Base-by-base conservation (phyloP, 2,797 vertebrate species). In the Pseudochromis fuscus region DNA sequence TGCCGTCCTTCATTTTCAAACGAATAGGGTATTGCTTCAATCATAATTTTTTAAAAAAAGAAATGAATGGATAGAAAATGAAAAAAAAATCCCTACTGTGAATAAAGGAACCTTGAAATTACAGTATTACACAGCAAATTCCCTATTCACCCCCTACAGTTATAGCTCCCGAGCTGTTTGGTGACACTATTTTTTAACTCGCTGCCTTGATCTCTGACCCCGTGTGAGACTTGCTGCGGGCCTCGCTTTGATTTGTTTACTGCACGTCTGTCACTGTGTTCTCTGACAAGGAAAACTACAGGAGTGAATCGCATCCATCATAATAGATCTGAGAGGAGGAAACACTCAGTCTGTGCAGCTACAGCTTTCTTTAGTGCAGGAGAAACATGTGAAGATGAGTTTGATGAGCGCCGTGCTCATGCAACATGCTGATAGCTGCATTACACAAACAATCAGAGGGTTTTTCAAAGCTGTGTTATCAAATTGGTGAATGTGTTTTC, bases 81-180 rank as follows among this genome's bases (percentile, higher is more conserved):
- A 19, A 24, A 27, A 4, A 59, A 55, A 48, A 24, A 59, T 51
- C 30, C 40, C 56, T n/a, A 15, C 42, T 62, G 67, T 72, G 55
- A 79, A 72, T 71, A 68, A 75, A 70, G 28, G 51, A 78, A 64
- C 57, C 74, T 82, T 85, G 61, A 76, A 83, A 82, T 64, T 44
- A 65, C 40, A 57, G 68, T 45, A 67, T 63, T 65, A 19, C 19
- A 25, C 21, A 35, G 81, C 61, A 52, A 12, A 70, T 67, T 30
- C 44, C 9, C 31, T 15, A 19, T 33, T 55, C 67, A 48, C 38
- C 12, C 25, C 40, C 66, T 31, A 13, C 24, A 60, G 63, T 35
- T 51, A 45, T 75, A 66, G 37, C 60, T 73, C 30, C 42, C 46
- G 15, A 53, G 42, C 42, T 65, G 1, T 65, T 76, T 27, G n/a